Evolutionary conservation across 1,140 invertebrate species (phyloP).

Genomic region (Bactericera cockerelli): DNA sequence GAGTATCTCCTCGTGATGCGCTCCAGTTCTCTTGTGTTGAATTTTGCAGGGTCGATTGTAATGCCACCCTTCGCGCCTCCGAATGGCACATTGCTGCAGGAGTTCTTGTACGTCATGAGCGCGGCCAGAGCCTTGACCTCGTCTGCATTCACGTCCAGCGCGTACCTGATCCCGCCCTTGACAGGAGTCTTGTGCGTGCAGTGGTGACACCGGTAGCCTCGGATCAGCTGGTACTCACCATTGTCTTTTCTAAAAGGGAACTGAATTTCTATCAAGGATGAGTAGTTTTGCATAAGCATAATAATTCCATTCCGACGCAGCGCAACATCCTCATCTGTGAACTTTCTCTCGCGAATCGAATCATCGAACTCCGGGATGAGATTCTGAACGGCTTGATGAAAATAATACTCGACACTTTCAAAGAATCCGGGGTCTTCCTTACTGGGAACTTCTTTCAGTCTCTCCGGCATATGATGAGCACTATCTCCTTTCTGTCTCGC

Average conservation of each 20-base stretch:
- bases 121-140: conserved; percentile 73
- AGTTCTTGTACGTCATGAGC: conserved; percentile 70
- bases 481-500: too few relatives aligned
- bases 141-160: conserved; percentile 47
- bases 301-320: conserved; percentile 50
- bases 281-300: conserved; percentile 53
- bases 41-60: conserved; percentile 64
- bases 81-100: conserved; percentile 67
- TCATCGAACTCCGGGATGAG: too few relatives aligned
- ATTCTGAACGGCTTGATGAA: too few relatives aligned
- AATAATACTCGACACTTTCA: too few relatives aligned
- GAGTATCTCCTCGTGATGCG: conserved; percentile 73
- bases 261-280: conserved; percentile 52
- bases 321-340: conserved; percentile 38
- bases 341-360: too few relatives aligned
- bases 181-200: conserved; percentile 61
- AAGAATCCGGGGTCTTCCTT: too few relatives aligned
- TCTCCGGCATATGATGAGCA: too few relatives aligned
- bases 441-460: too few relatives aligned
- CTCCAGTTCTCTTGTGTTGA: conserved; percentile 61
- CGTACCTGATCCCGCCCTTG: conserved; percentile 69
- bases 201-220: conserved; percentile 70
- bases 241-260: conserved; percentile 64
- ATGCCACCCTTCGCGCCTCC: conserved; percentile 76
- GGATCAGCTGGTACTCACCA: conserved; percentile 62